Evolutionary conservation across 2,888 invertebrate species (phyloP).

Genomic region (Rhabditophanes sp.): DNA sequence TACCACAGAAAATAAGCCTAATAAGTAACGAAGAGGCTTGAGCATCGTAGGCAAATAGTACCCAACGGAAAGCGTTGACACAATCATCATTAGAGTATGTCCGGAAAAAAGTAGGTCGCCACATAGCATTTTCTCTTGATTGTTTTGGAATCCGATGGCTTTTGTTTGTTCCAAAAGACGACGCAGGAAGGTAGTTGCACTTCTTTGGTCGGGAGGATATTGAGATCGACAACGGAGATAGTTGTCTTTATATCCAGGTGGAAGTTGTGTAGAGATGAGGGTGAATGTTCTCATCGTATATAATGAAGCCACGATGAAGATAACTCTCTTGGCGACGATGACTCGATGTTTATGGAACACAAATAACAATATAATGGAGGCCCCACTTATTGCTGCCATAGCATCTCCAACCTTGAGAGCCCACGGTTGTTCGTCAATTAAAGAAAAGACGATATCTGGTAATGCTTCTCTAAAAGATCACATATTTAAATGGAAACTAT

Average conservation of each 20-base stretch:
- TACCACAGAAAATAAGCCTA: constrained; percentile 9
- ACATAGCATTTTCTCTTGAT: constrained; percentile 20
- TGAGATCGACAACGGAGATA: constrained; percentile 19
- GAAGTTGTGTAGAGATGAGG: constrained; percentile 21
- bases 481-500: constrained; percentile 2
- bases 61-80: constrained; percentile 10
- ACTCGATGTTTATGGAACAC: constrained; percentile 21
- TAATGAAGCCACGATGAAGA: constrained; percentile 17
- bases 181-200: constrained; percentile 15
- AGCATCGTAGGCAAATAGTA: constrained; percentile 15
- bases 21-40: constrained; percentile 8
- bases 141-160: constrained; percentile 29
- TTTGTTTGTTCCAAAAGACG: constrained; percentile 32
- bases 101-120: constrained; percentile 23
- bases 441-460: constrained; percentile 12
- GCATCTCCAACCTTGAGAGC: constrained; percentile 23
- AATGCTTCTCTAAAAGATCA: constrained; percentile 15
- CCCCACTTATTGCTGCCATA: constrained; percentile 17
- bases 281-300: constrained; percentile 16
- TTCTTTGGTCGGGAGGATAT: constrained; percentile 10
- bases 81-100: constrained; percentile 21
- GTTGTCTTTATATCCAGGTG: constrained; percentile 33
- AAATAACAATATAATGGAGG: constrained; percentile 12
- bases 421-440: constrained; percentile 21
- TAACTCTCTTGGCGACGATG: constrained; percentile 16